phyloP scores from a whole-genome alignment of 2,113 vertebrate genomes.

The Vicugna pacos region DNA sequence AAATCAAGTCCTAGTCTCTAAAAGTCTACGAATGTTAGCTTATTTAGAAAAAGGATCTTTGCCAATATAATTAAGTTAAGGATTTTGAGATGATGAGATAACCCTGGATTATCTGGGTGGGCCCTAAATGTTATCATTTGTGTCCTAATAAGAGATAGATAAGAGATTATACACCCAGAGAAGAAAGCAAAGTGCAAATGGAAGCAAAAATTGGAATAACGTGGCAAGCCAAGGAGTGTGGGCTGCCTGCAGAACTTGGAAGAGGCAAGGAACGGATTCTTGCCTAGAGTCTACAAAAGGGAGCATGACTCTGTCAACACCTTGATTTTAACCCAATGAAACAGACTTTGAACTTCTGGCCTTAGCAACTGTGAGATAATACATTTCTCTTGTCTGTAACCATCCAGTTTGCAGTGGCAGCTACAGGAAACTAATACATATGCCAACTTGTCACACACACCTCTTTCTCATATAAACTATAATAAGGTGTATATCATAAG shows the following conservation, averaged over 20 bases:
- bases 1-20: neutral
- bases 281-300: neutral
- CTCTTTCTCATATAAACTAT: neutral
- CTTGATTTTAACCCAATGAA: neutral
- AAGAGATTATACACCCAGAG: neutral
- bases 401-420: neutral
- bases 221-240: neutral
- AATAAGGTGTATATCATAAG: neutral
- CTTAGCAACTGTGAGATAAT: neutral
- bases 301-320: neutral
- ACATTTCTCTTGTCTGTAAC: neutral
- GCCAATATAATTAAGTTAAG: neutral
- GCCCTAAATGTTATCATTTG: neutral
- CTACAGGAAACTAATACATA: neutral
- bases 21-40: neutral
- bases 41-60: neutral
- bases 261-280: neutral
- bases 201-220: neutral
- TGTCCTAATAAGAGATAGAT: neutral
- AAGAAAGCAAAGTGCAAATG: neutral
- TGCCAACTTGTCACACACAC: neutral
- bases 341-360: neutral
- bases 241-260: neutral
- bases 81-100: neutral
- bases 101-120: neutral